Evolutionary conservation across 2,888 invertebrate genomes (phyloP), one percentile per base, ranked within the genome.

Genomic region (Allygus modestus): DNA sequence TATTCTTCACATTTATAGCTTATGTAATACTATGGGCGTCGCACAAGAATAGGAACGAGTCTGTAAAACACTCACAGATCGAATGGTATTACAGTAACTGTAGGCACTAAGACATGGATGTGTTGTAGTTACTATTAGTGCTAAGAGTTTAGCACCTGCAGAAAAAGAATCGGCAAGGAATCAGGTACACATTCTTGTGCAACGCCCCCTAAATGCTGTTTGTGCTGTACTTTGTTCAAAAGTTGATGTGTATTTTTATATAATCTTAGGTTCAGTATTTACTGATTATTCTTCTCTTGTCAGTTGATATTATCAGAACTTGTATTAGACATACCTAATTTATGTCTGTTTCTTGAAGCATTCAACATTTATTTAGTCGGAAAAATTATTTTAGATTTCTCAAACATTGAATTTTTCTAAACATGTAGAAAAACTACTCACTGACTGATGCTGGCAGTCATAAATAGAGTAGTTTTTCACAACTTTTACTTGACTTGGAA

Each of bases 381-480:
- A 15, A 17, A 58, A 58, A 58, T 15, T 58, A 26, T 58, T 20
- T 58, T 58, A 23, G 26, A 51, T 51, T 51, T n/a, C 51, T 37
- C 37, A 37, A 5, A 51, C 15, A 51, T 51, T 58, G 20, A 46
- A 46, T 23, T 58, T 58, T 23, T 9, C 7, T 5, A 0, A 58
- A 58, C 1, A 12, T 58, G 58, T 58, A 23, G 20, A 58, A 82
- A 69, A 41, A 65, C 26, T 82, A 71, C 28, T 23, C 26, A 12
- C 0, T 43, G 75, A 28, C 75, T 77, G 75, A 77, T 69, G 71
- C 43, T 69, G 51, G 43, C 43, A 71, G 43, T 46, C 41, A 51
- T 43, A n/a, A n/a, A n/a, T 31, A 28, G 11, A 81, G 31, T 58
- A 28, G 28, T 65, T 65, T 65, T 65, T 2, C 20, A 28, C 65